Conservation (phyloP, 2,888 invertebrate genomes). For the Halictus ligatus region DNA sequence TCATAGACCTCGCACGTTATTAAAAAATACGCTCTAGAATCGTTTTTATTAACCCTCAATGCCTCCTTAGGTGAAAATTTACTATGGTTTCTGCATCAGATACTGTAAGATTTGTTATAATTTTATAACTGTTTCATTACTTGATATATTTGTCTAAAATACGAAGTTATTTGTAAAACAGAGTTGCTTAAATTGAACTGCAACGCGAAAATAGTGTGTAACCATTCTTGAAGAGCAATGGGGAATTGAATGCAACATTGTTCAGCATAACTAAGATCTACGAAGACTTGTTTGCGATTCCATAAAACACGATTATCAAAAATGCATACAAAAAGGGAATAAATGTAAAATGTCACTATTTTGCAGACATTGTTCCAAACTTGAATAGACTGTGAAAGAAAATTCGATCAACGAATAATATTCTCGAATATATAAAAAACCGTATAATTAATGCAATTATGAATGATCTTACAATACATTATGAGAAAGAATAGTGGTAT, state of each 20-base stretch:
- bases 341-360: background rate
- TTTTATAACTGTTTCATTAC: too few relatives aligned
- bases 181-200: too few relatives aligned
- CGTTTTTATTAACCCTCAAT: background rate
- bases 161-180: too few relatives aligned
- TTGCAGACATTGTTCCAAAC: background rate
- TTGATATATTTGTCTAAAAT: too few relatives aligned
- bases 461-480: background rate
- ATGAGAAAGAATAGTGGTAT: constrained; percentile 15
- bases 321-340: background rate
- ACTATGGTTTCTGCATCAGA: too few relatives aligned
- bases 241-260: too few relatives aligned
- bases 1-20: background rate
- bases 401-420: too few relatives aligned
- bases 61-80: background rate
- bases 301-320: background rate
- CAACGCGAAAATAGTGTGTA: too few relatives aligned
- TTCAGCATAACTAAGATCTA: too few relatives aligned
- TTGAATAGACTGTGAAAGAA: background rate
- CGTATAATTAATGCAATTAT: background rate
- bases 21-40: background rate
- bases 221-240: too few relatives aligned
- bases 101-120: too few relatives aligned
- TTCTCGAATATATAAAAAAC: background rate
- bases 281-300: too few relatives aligned